Percentiles rank a stretch among this genome's conserved stretches.
Conservation (phyloP, 2,888 invertebrate genomes). For the Strigamia transsilvanica region DNA sequence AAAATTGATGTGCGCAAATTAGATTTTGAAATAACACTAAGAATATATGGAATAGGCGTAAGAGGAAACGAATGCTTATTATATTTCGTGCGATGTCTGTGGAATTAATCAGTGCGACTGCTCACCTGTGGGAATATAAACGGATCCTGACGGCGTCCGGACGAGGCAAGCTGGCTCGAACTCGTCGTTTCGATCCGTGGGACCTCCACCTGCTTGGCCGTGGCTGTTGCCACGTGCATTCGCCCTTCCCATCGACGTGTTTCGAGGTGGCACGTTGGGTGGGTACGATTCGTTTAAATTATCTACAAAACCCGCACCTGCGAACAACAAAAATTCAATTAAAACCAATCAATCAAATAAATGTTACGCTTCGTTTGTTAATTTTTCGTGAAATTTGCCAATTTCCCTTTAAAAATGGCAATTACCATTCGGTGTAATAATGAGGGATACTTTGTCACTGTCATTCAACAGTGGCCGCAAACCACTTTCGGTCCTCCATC, state of each 20-base stretch:
- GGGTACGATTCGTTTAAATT: conserved; percentile 55
- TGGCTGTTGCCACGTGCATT: conserved; percentile 52
- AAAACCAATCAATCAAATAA: conserved; percentile 1
- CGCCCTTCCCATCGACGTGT: conserved; percentile 55
- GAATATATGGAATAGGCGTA: not conserved
- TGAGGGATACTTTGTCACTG: conserved; percentile 18
- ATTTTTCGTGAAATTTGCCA: not conserved
- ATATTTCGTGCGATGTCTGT: conserved; percentile 28
- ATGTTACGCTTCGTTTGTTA: not conserved
- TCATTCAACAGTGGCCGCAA: conserved; percentile 36
- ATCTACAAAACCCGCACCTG: conserved; percentile 56
- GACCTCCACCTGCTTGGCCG: conserved; percentile 51
- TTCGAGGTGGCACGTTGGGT: conserved; percentile 57
- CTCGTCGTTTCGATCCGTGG: conserved; percentile 56
- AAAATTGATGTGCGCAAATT: conserved; percentile 7
- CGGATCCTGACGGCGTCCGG: conserved; percentile 89
- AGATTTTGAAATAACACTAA: conserved; percentile 30
- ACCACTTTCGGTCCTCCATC: conserved; percentile 13
- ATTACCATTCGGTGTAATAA: conserved; percentile 1
- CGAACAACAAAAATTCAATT: not conserved
- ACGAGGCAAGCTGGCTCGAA: conserved; percentile 81
- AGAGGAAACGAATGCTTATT: conserved; percentile 8
- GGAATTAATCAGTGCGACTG: not conserved
- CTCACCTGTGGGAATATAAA: conserved; percentile 77
- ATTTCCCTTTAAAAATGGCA: not conserved